These are phyloP conservation scores for Ariopsis seemanni DNA, from an alignment of 2,113 vertebrate genomes.

Conservation along the genomic window DNA sequence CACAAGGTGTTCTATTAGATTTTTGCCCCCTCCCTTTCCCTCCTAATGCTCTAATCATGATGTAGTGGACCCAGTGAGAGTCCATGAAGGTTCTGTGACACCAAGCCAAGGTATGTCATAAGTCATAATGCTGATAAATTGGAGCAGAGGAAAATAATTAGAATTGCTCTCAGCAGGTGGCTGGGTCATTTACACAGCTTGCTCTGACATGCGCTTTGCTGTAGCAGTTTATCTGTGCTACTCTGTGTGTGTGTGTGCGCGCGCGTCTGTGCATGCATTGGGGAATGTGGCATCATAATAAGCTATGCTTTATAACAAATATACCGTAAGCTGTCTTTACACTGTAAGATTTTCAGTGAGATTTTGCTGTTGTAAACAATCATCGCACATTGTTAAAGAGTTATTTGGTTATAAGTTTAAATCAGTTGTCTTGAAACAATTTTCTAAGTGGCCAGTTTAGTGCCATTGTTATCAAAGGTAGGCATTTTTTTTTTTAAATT, in stretches of 20 bases:
- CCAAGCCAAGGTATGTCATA: conserved; percentile 48
- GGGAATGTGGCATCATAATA: not conserved
- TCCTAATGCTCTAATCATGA: conserved; percentile 46
- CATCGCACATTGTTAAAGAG: not conserved
- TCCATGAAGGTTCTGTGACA: conserved; percentile 37
- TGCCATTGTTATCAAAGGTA: not conserved
- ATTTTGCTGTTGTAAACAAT: not conserved
- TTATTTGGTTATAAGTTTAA: not conserved
- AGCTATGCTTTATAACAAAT: not conserved
- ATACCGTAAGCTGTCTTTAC: not conserved
- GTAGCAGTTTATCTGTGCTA: conserved; percentile 1
- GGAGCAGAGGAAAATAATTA: conserved; percentile 49
- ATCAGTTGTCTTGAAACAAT: not conserved
- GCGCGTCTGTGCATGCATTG: not conserved
- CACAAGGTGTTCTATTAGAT: conserved; percentile 39
- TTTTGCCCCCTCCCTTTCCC: not conserved
- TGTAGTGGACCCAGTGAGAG: conserved; percentile 45
- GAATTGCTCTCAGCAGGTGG: conserved; percentile 38
- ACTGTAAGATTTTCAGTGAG: not conserved
- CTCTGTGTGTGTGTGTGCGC: not conserved
- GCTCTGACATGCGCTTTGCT: not conserved
- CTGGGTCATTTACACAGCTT: conserved; percentile 35
- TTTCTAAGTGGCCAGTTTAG: not conserved
- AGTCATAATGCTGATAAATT: conserved; percentile 58
- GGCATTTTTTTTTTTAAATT: not conserved